Conservation (phyloP, 2,888 invertebrate genomes). For the Axea sp. region DNA sequence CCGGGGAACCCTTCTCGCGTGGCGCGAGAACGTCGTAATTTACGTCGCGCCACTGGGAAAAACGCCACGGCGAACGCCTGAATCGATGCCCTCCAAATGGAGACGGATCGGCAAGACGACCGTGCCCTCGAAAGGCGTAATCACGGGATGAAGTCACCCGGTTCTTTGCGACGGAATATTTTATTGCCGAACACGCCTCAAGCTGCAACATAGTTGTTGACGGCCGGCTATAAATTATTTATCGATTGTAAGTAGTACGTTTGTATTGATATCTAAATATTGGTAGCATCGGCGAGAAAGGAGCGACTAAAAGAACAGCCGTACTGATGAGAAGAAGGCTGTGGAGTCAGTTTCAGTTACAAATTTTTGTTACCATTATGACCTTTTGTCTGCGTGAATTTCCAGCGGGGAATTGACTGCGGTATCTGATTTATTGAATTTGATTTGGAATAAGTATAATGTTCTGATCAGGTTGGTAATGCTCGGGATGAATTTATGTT, state of each 20-base stretch:
- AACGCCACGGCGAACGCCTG: slow-evolving; percentile 20
- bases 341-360: slow-evolving; percentile 38
- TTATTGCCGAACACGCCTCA: slow-evolving; percentile 51
- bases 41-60: slow-evolving; percentile 58
- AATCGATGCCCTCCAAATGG: slow-evolving; percentile 35
- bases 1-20: slow-evolving; percentile 56
- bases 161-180: slow-evolving; percentile 13
- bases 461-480: slow-evolving; percentile 4
- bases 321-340: slow-evolving; percentile 34
- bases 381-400: slow-evolving; percentile 16
- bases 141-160: slow-evolving; percentile 46
- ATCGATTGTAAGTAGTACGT: slow-evolving; percentile 27
- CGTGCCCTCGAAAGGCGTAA: slow-evolving; percentile 44
- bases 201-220: slow-evolving; percentile 48
- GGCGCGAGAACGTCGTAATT: slow-evolving; percentile 59
- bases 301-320: slow-evolving; percentile 41
- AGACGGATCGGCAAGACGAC: slow-evolving; percentile 43
- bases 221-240: slow-evolving; percentile 49
- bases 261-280: slow-evolving; percentile 59
- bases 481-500: slow-evolving; percentile 17
- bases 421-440: slow-evolving; percentile 32
- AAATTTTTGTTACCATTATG: slow-evolving; percentile 27
- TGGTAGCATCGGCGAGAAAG: slow-evolving; percentile 10
- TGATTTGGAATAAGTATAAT: slow-evolving; percentile 3
- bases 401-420: neutral